phyloP scores from a whole-genome alignment of 2,797 vertebrate genomes.

The Pristis pectinata region DNA sequence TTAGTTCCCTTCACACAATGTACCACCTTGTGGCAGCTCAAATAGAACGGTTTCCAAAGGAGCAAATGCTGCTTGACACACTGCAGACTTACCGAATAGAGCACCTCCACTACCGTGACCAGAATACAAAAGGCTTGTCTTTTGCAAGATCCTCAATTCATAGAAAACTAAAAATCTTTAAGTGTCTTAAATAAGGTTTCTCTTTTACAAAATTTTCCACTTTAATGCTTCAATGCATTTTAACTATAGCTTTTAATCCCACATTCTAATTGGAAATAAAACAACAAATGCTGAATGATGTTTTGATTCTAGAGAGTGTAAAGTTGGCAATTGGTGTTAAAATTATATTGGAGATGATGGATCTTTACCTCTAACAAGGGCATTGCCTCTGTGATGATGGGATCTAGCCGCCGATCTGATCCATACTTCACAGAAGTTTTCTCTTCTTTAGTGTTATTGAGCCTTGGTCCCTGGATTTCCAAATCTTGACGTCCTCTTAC shows the following conservation, averaged over 20 bases:
- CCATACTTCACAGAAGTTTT: slow-evolving; percentile 86
- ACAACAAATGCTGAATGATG: background rate
- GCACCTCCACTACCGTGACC: background rate
- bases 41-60: background rate
- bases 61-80: background rate
- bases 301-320: background rate
- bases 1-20: background rate
- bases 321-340: background rate
- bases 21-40: background rate
- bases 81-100: background rate
- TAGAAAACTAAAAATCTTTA: background rate
- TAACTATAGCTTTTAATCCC: background rate
- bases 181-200: background rate
- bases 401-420: slow-evolving; percentile 82
- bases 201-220: background rate
- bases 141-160: background rate
- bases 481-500: slow-evolving; percentile 86
- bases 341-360: background rate
- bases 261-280: background rate
- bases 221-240: background rate
- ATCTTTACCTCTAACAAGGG: slow-evolving; percentile 83
- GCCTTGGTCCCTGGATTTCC: slow-evolving; percentile 85
- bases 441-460: slow-evolving; percentile 93
- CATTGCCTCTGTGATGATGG: slow-evolving; percentile 83
- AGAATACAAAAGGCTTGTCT: background rate